Conservation (phyloP, 2,113 vertebrate genomes). For the Neofelis nebulosa region DNA sequence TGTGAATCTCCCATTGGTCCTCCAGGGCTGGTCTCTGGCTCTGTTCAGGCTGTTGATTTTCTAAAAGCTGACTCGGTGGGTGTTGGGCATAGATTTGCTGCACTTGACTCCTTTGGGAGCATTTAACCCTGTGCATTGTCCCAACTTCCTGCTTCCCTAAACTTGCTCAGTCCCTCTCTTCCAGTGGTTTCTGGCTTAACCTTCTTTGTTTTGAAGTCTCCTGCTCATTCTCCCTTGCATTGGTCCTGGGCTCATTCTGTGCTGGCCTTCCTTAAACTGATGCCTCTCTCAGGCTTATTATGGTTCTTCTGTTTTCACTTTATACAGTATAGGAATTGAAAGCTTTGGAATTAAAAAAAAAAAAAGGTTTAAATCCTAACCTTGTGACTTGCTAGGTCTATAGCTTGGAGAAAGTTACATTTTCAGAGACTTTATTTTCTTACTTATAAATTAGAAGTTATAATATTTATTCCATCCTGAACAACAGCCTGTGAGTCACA, state of each 20-base stretch:
- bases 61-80: background rate
- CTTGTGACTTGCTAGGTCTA: background rate
- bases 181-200: background rate
- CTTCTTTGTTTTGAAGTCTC: background rate
- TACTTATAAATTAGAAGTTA: background rate
- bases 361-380: background rate
- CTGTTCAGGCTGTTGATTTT: background rate
- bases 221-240: background rate
- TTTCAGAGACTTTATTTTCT: background rate
- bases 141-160: too few species aligned
- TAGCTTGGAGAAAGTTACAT: background rate
- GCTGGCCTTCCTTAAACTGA: background rate
- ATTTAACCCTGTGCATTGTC: background rate
- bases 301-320: background rate
- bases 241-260: background rate
- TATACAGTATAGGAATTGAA: background rate
- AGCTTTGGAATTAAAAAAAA: background rate
- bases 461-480: background rate
- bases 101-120: background rate
- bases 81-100: background rate
- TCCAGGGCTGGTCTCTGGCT: background rate
- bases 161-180: background rate
- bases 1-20: too few species aligned
- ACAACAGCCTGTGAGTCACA: background rate
- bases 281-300: background rate